Conservation (phyloP, 2,113 vertebrate species). For the Leucosticte australis region DNA sequence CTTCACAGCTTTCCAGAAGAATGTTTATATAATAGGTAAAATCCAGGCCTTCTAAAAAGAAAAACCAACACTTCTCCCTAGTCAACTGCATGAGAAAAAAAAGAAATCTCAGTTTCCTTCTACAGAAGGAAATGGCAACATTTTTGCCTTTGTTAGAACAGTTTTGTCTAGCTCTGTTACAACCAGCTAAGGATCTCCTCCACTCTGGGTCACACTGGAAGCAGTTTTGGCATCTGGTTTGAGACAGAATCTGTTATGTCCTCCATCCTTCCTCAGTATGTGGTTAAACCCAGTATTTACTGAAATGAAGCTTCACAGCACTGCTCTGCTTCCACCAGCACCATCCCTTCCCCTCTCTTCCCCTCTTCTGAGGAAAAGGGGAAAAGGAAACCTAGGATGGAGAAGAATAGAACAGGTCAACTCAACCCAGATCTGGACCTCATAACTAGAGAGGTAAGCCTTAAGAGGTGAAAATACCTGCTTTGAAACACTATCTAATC, state of each 20-base stretch:
- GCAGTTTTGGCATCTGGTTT: background rate
- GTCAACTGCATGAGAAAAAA: background rate
- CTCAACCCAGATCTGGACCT: background rate
- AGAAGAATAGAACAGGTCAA: background rate
- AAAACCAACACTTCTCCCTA: background rate
- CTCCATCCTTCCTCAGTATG: background rate
- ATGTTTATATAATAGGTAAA: background rate
- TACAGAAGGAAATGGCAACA: background rate
- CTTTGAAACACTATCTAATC: background rate
- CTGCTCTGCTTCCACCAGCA: background rate
- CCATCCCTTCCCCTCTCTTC: background rate
- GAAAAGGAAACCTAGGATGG: background rate
- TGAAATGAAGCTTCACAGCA: background rate
- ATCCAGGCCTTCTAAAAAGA: background rate
- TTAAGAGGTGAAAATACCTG: background rate
- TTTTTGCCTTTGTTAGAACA: background rate
- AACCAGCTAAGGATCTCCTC: background rate
- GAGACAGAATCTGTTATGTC: background rate
- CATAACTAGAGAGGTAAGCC: background rate
- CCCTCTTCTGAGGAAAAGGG: background rate
- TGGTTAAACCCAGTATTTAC: background rate
- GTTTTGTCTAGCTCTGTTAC: background rate
- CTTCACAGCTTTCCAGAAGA: background rate
- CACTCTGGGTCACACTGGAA: background rate
- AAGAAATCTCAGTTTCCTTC: background rate